These are phyloP conservation scores for Ramphastos sulfuratus DNA, from an alignment of 2,113 vertebrate species.

Conservation along the genomic window DNA sequence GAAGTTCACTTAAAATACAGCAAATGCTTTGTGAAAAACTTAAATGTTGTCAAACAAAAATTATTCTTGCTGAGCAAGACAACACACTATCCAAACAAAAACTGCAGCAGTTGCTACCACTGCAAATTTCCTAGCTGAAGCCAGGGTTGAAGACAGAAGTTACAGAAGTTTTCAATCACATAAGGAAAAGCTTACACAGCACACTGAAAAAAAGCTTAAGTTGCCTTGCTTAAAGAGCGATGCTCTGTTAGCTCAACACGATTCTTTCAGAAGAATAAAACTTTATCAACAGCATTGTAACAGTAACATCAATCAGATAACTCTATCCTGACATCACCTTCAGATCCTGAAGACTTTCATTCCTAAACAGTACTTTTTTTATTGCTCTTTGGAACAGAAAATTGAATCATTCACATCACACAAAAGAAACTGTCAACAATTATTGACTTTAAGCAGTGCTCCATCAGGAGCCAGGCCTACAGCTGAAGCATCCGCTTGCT, in stretches of 20 bases:
- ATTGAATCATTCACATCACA: background rate
- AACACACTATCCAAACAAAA: background rate
- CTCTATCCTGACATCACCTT: background rate
- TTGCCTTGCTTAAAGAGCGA: background rate
- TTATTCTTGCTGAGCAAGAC: background rate
- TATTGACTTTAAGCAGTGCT: background rate
- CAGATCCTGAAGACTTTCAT: accelerated
- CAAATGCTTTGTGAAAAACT: background rate
- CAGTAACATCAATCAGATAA: background rate
- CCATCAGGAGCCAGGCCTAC: background rate
- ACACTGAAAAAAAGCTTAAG: background rate
- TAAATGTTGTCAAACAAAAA: background rate
- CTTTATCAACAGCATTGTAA: accelerated
- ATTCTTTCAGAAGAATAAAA: background rate
- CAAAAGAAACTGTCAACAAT: background rate
- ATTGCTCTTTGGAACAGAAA: background rate
- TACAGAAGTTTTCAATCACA: background rate
- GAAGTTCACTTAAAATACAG: background rate
- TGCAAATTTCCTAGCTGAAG: background rate
- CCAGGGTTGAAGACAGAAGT: background rate
- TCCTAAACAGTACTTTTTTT: too few relatives aligned
- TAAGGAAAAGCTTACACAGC: background rate
- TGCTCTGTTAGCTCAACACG: background rate
- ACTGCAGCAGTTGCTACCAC: background rate
- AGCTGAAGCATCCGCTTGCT: background rate